Evolutionary conservation across 2,888 invertebrate species (phyloP), one percentile per base, ranked within the genome.

Genomic region (Scelioninae gen. 1): DNA sequence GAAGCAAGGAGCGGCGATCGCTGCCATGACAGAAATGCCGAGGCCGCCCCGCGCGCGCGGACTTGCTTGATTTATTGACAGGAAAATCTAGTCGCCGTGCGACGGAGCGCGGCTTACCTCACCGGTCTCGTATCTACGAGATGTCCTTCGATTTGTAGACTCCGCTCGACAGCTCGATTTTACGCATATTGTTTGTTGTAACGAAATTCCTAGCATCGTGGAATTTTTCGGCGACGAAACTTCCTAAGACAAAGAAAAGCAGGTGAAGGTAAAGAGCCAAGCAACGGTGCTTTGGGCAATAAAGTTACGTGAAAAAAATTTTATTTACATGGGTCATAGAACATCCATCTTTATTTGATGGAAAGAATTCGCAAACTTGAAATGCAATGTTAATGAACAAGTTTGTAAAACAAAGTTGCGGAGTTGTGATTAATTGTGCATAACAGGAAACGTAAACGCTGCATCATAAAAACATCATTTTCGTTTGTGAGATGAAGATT

Each of bases 21-120:
- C 85, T 88, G 86, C 85, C 87, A 84, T 84, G 85, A 89, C 86
- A 90, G 90, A 91, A 91, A 91, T 90, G 89, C 89, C 89, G 90
- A 89, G 90, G 89, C 88, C 90, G 88, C 85, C 84, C 88, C 84
- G 23, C 38, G 88, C 87, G 88, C 87, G 74, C 58, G 86, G 85
- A 86, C 87, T 85, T 80, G 85, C 87, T 91, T 92, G 92, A 92
- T 92, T 92, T 92, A 92, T 92, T 90, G 92, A 91, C 92, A 92
- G 91, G 92, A 92, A 92, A 92, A 92, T 92, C 92, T 92, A 92
- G 91, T 91, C 90, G 88, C 83, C 86, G 88, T 87, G 87, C 86
- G 84, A 83, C 86, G 85, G 79, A 85, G 86, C 86, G 86, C 85
- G 74, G 86, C 88, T 88, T 87, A 87, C 88, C 88, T 89, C 89